Evolutionary conservation across 1,140 invertebrate species (phyloP), one percentile per base, ranked within the genome.

Genomic region (Aphaenogaster ashmeadi): DNA sequence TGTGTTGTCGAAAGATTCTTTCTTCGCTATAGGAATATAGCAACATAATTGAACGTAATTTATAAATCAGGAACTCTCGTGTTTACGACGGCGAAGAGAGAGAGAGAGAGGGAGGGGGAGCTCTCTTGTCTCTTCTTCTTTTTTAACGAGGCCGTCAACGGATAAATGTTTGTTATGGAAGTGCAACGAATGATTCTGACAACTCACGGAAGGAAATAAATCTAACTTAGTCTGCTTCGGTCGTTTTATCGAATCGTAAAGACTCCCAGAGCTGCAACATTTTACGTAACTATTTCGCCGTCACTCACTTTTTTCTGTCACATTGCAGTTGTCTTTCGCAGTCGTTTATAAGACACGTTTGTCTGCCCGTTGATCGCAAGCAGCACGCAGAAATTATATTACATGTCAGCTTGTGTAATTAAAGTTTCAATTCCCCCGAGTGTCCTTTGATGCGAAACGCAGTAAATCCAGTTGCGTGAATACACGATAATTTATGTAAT

Each of bases 251-350:
- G 33, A 72, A 87, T 89, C 83, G 83, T 80, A 74, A 88, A 64
- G 41, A 41, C 67, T 41, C 6, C 33, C 38, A 52, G 52, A 58
- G 74, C 66, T 88, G 52, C 60, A 77, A 90, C 69, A 54, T 44
- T 90, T 90, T 90, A 90, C 89, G 86, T 87, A 90, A 90, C 72
- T 74, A 60, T 78, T 89, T 79, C 88, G 52, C 56, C 72, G 36
- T 33, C 71, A 78, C 56, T 74, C 66, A 58, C 54, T 83, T 89
- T 74, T 78, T 64, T 58, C 75, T 54, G 66, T 74, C 52, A 33
- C 87, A 27, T 88, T 27, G 50, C 60, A 69, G 54, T 66, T 90
- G 89, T 90, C 86, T 66, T 15, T 69, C 56, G 77, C 89, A 90
- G 88, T 69, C 41, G 21, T 13, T 27, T 38, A 33, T 58, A 79